Percentiles rank a stretch among this genome's conserved stretches.
Evolutionary conservation across 2,888 invertebrate genomes (phyloP).

Genomic region (Chrysotoxum bicinctum): DNA sequence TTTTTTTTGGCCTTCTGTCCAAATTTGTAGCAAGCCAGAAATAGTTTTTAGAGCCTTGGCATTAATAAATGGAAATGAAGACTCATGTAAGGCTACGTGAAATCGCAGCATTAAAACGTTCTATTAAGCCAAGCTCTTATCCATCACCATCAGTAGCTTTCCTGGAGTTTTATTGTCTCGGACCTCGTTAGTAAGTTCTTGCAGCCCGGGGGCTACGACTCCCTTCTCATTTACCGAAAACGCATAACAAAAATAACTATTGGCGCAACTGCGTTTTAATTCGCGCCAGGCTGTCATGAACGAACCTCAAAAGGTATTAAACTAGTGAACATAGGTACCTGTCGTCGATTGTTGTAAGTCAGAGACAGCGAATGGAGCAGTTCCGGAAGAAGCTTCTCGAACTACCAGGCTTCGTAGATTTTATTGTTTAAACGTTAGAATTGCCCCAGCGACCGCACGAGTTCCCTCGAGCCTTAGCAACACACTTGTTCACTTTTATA

Average conservation of each 20-base stretch:
- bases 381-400: constrained; percentile 47
- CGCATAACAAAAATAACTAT: neutral
- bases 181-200: neutral
- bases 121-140: neutral
- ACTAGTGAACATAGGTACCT: constrained; percentile 38
- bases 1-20: too few relatives aligned
- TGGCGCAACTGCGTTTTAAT: constrained; percentile 35
- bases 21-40: too few relatives aligned
- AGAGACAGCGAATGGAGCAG: neutral
- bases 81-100: neutral
- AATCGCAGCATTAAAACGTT: neutral
- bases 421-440: constrained; percentile 30
- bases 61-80: too few relatives aligned
- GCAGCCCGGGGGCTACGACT: neutral
- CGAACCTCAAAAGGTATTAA: constrained; percentile 50
- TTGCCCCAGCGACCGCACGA: constrained; percentile 29
- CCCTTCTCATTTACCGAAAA: constrained; percentile 27
- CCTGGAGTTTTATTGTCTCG: neutral
- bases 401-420: constrained; percentile 19
- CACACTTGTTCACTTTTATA: constrained; percentile 42
- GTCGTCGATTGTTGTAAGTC: too few relatives aligned
- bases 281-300: constrained; percentile 60
- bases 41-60: too few relatives aligned
- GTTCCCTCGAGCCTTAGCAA: constrained; percentile 46
- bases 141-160: neutral